Evolutionary conservation across 2,113 vertebrate species (phyloP), one percentile per base, ranked within the genome.

Genomic region (Rhinoderma darwinii): DNA sequence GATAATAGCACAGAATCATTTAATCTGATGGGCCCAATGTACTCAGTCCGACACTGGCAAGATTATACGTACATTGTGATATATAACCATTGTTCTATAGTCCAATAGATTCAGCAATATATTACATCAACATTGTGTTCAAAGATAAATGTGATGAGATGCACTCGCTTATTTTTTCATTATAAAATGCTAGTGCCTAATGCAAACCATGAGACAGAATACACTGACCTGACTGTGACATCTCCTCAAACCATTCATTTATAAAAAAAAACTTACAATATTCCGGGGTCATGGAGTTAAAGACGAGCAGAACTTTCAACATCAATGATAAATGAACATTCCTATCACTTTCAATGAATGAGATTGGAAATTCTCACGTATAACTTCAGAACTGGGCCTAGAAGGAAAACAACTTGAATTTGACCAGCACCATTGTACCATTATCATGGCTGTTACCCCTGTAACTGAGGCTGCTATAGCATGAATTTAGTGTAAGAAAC

Each of bases 311-410:
- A 56, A 75, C 35, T 75, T 84, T 84, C 37, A 84, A 75, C 83
- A 54, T 84, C 20, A 43, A 30, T 6, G 35, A 56, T 54, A 75
- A 75, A 84, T 84, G 32, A 32, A 30, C n/a, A 43, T 84, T 43
- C 70, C 22, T 10, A 59, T 75, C 35, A 59, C 25, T 39, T 56
- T 90, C 76, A 92, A 90, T 90, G 82, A 82, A 86, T 87, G 78
- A 91, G 85, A 88, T 89, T 89, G 89, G 90, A 66, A 74, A 75
- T 90, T 82, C 61, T 75, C 37, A 74, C 63, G 22, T 51, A n/a
- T n/a, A n/a, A n/a, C n/a, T n/a, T n/a, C n/a, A n/a, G n/a, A n/a
- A n/a, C n/a, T n/a, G n/a, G n/a, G n/a, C n/a, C n/a, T n/a, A n/a
- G n/a, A n/a, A n/a, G n/a, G n/a, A n/a, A n/a, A n/a, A n/a, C n/a